phyloP scores from a whole-genome alignment of 1,140 invertebrate genomes.

The Dendroctonus ponderosae region DNA sequence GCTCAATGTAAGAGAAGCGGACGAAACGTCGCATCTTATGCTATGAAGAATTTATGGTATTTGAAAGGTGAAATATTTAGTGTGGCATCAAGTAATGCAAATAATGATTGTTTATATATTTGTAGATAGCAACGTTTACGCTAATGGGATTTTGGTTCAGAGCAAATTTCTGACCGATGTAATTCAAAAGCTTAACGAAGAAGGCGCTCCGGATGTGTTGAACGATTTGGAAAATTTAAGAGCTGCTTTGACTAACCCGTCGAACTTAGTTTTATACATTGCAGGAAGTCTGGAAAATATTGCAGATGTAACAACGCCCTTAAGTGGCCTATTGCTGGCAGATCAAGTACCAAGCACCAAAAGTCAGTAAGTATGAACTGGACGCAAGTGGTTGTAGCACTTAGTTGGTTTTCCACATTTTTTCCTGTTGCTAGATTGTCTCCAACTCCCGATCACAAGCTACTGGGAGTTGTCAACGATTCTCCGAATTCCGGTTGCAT shows the following conservation, averaged over 20 bases:
- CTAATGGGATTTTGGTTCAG: conserved; percentile 70
- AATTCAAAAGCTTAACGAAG: conserved; percentile 58
- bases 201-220: conserved; percentile 58
- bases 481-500: conserved; percentile 54
- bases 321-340: conserved; percentile 56
- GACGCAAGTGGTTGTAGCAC: not conserved
- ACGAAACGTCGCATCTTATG: conserved; percentile 57
- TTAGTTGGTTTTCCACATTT: not conserved
- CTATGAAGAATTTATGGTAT: conserved; percentile 65
- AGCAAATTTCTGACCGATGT: conserved; percentile 72
- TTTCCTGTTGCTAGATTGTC: not conserved
- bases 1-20: conserved; percentile 68
- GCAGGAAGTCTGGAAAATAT: conserved; percentile 68
- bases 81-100: not conserved
- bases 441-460: conserved; percentile 54
- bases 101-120: conserved; percentile 1
- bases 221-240: conserved; percentile 63
- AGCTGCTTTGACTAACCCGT: conserved; percentile 57
- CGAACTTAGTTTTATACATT: conserved; percentile 68
- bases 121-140: conserved; percentile 71
- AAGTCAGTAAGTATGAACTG: not conserved
- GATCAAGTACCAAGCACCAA: conserved; percentile 11
- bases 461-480: conserved; percentile 46
- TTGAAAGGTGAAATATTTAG: conserved; percentile 55
- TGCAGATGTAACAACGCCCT: conserved; percentile 54